A percentile compares a stretch with the other conserved stretches of the same genome.
Evolutionary conservation across 2,888 invertebrate species (phyloP).

Genomic region (Catocala sponsa): DNA sequence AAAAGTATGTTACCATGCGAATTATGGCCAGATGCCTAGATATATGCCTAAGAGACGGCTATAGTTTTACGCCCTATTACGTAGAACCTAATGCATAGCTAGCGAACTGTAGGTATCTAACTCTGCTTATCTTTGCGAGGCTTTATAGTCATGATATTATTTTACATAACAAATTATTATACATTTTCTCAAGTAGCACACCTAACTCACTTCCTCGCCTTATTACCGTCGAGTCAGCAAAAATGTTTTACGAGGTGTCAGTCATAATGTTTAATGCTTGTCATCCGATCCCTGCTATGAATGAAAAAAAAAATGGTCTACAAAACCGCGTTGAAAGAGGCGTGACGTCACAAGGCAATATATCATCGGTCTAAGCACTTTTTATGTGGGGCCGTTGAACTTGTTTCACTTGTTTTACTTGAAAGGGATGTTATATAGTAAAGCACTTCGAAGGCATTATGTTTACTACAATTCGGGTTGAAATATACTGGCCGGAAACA

Average conservation of each 20-base stretch:
- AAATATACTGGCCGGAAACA: too few relatives aligned
- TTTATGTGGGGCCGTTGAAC: neutral
- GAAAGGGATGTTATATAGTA: too few relatives aligned
- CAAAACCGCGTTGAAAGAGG: constrained; percentile 14
- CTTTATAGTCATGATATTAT: too few relatives aligned
- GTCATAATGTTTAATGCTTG: constrained; percentile 28
- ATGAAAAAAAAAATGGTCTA: constrained; percentile 5
- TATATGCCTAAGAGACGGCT: too few relatives aligned
- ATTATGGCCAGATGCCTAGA: too few relatives aligned
- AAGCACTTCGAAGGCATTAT: too few relatives aligned
- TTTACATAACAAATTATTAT: neutral
- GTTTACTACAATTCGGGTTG: too few relatives aligned
- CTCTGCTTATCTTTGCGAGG: too few relatives aligned
- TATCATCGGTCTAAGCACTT: constrained; percentile 19
- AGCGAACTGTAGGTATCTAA: too few relatives aligned
- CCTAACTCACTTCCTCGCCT: neutral
- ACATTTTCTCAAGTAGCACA: neutral
- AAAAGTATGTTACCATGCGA: too few relatives aligned
- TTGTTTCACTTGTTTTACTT: neutral
- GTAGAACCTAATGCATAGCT: too few relatives aligned
- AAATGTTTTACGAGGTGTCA: constrained; percentile 24
- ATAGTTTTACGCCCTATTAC: too few relatives aligned
- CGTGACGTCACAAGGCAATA: constrained; percentile 25
- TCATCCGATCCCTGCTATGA: constrained; percentile 20
- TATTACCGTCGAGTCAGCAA: constrained; percentile 7